Percentiles rank a stretch among this genome's conserved stretches.
These are phyloP conservation scores for Dermolepida albohirtum DNA, from an alignment of 2,888 invertebrate species.

Conservation along the genomic window DNA sequence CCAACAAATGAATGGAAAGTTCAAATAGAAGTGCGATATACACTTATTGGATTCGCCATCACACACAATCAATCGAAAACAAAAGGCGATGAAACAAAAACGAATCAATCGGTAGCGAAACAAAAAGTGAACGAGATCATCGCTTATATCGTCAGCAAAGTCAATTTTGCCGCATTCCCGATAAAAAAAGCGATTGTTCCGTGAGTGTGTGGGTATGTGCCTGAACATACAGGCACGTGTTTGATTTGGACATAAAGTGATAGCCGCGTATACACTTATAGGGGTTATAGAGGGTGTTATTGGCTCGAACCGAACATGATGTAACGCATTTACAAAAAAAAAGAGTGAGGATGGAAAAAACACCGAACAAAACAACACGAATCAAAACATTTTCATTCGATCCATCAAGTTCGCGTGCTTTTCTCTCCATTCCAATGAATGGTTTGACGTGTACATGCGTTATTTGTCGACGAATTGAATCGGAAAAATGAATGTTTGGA, in stretches of 20 bases:
- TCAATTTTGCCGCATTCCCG: too few species aligned
- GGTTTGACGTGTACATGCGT: not conserved
- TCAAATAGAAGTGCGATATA: too few species aligned
- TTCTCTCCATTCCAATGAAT: not conserved
- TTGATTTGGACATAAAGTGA: not conserved
- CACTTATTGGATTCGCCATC: too few species aligned
- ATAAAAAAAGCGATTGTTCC: too few species aligned
- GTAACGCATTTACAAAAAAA: not conserved
- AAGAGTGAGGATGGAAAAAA: not conserved
- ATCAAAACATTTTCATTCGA: not conserved
- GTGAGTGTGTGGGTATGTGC: too few species aligned
- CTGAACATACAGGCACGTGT: not conserved
- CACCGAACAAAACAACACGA: slow-evolving; percentile 9
- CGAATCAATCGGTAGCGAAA: not conserved
- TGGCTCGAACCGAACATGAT: slow-evolving; percentile 5
- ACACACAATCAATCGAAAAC: too few species aligned
- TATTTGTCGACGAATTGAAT: slow-evolving; percentile 8
- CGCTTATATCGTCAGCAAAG: not conserved
- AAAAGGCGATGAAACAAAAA: slow-evolving; percentile 2
- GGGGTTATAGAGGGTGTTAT: not conserved
- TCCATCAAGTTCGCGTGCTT: slow-evolving; percentile 2
- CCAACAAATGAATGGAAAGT: too few species aligned
- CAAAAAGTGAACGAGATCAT: not conserved
- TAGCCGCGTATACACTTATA: not conserved
- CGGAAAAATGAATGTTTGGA: slow-evolving; percentile 1